Evolutionary conservation across 2,888 invertebrate genomes (phyloP).

Genomic region (Chloroclystis v-ata): DNA sequence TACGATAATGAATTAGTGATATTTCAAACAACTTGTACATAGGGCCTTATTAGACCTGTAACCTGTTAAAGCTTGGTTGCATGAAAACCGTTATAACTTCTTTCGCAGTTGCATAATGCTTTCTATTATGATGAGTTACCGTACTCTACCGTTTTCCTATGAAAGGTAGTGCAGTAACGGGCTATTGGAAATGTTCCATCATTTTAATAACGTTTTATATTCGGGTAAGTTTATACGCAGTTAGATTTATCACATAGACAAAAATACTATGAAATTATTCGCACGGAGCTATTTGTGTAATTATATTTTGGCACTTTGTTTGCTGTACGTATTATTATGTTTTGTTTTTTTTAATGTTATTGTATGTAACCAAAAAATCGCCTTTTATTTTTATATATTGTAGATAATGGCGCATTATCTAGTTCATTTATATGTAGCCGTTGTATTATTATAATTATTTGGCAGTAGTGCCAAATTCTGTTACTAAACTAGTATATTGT

Average conservation of each 20-base stretch:
- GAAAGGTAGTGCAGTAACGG: conserved; percentile 14
- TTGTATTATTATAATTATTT: conserved; percentile 43
- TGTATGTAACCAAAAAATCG: conserved; percentile 34
- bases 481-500: conserved; percentile 59
- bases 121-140: conserved; percentile 8
- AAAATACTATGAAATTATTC: conserved; percentile 10
- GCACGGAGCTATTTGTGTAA: conserved; percentile 26
- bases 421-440: conserved; percentile 53
- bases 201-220: conserved; percentile 12
- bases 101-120: conserved; percentile 6
- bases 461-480: conserved; percentile 46
- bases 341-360: conserved; percentile 45
- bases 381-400: conserved; percentile 45
- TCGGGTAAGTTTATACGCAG: conserved; percentile 14
- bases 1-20: conserved; percentile 20
- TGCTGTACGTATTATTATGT: conserved; percentile 30
- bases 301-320: conserved; percentile 52
- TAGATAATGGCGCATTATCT: conserved; percentile 45
- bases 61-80: conserved; percentile 10
- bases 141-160: conserved; percentile 3
- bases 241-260: conserved; percentile 2
- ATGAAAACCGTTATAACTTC: background rate
- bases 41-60: conserved; percentile 19
- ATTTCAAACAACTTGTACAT: conserved; percentile 27
- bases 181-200: conserved; percentile 1